Percentiles rank a stretch among this genome's conserved stretches.
Conservation (phyloP, 2,888 invertebrate genomes). For the Smittia sp. region DNA sequence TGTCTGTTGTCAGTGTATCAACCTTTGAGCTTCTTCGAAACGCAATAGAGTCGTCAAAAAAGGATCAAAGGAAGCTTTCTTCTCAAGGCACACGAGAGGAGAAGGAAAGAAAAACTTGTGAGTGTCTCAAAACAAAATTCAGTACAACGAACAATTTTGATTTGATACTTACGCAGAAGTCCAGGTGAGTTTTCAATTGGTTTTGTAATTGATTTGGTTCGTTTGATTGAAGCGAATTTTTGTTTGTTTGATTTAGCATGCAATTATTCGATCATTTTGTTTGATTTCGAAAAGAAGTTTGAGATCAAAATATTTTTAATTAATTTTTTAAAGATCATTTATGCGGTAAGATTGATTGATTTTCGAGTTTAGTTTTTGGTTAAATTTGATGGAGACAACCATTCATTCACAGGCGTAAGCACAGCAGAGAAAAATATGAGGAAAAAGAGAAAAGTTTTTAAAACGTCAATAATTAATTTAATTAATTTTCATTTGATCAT, state of each 20-base stretch:
- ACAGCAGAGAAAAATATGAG: slow-evolving; percentile 77
- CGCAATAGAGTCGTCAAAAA: not conserved
- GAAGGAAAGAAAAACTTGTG: not conserved
- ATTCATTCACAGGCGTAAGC: slow-evolving; percentile 80
- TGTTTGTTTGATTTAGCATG: slow-evolving; percentile 41
- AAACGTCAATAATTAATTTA: slow-evolving; percentile 47
- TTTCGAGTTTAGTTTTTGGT: slow-evolving; percentile 47
- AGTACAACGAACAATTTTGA: slow-evolving; percentile 3
- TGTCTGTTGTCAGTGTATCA: not conserved
- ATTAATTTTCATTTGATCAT: slow-evolving; percentile 16
- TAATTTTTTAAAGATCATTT: slow-evolving; percentile 41
- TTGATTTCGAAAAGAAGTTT: slow-evolving; percentile 36
- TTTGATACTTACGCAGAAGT: slow-evolving; percentile 40
- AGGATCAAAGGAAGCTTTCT: not conserved
- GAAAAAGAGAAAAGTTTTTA: slow-evolving; percentile 69
- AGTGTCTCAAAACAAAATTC: slow-evolving; percentile 37
- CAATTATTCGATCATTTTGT: slow-evolving; percentile 41
- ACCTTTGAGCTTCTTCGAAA: not conserved
- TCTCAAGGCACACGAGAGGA: not conserved
- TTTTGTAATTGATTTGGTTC: slow-evolving; percentile 14
- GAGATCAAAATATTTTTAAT: slow-evolving; percentile 43
- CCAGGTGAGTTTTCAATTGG: slow-evolving; percentile 31
- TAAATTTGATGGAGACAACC: slow-evolving; percentile 63
- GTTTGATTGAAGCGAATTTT: slow-evolving; percentile 21
- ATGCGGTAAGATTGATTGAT: slow-evolving; percentile 42